Evolutionary conservation across 2,113 vertebrate genomes (phyloP).

Genomic region (Epinephelus fuscoguttatus): DNA sequence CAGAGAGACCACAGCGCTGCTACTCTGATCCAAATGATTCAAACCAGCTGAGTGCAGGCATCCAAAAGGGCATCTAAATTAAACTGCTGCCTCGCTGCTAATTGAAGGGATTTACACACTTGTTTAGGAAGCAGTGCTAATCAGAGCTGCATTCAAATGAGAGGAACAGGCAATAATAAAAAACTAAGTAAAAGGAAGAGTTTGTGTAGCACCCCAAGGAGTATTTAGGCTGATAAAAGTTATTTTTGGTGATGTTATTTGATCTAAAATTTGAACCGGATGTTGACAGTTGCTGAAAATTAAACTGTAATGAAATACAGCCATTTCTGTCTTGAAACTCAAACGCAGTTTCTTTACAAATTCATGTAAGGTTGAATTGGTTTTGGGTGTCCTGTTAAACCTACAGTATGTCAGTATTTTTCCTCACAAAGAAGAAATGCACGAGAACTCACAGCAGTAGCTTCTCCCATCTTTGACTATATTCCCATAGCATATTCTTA

Average conservation of each 20-base stretch:
- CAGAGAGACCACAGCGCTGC: neutral
- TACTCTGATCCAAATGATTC: neutral
- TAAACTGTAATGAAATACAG: no score
- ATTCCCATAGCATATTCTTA: neutral
- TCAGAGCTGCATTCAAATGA: conserved; percentile 32
- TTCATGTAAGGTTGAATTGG: neutral
- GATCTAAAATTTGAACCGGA: neutral
- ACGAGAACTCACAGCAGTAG: neutral
- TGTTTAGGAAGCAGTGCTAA: conserved; percentile 6
- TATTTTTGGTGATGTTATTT: neutral
- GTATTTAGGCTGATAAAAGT: neutral
- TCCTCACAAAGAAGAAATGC: neutral
- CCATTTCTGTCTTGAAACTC: neutral
- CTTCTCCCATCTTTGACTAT: neutral
- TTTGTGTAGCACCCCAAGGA: neutral
- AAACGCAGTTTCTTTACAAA: neutral
- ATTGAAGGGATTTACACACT: conserved; percentile 18
- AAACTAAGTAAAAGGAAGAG: neutral
- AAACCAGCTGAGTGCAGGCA: conserved; percentile 2
- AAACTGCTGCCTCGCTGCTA: conserved; percentile 15
- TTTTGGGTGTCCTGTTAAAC: neutral
- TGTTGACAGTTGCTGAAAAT: neutral
- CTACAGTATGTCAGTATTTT: neutral
- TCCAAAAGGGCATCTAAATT: conserved; percentile 5
- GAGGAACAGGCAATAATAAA: neutral